phyloP scores from a whole-genome alignment of 2,888 invertebrate genomes.

The Amiota mariae region DNA sequence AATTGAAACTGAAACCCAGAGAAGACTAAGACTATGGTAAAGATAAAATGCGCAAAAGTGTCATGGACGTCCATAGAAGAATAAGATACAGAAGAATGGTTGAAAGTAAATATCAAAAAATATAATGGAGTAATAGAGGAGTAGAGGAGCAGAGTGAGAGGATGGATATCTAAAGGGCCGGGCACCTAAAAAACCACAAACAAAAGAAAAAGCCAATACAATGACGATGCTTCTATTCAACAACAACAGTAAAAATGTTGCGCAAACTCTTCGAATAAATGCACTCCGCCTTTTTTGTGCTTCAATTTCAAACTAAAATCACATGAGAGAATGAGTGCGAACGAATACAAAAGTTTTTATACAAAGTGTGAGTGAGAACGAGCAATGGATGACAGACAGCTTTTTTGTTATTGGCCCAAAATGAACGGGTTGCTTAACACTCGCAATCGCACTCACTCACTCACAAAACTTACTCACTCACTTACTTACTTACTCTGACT shows the following conservation, averaged over 20 bases:
- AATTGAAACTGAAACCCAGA: neutral
- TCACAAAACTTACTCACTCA: too few relatives aligned
- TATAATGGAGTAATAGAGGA: constrained; percentile 23
- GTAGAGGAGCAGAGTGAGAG: neutral
- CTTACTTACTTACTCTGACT: neutral
- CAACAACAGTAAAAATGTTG: constrained; percentile 27
- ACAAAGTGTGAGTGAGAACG: constrained; percentile 4
- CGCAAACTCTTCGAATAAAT: constrained; percentile 35
- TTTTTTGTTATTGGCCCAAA: constrained; percentile 62
- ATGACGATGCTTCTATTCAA: constrained; percentile 9
- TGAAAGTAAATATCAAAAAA: constrained; percentile 59
- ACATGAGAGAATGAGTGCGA: constrained; percentile 49
- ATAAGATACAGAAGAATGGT: constrained; percentile 49
- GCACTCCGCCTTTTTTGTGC: constrained; percentile 58
- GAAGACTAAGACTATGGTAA: neutral
- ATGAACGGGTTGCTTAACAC: constrained; percentile 53
- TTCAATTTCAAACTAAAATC: constrained; percentile 24
- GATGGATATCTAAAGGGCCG: constrained; percentile 13
- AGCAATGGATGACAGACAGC: constrained; percentile 42
- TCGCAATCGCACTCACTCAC: neutral
- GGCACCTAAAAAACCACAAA: constrained; percentile 26
- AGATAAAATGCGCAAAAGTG: constrained; percentile 35
- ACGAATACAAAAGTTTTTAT: constrained; percentile 24
- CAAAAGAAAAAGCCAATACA: constrained; percentile 29
- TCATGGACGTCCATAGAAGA: constrained; percentile 62